Base-by-base conservation (phyloP, 2,888 invertebrate species). In the Furcula furcula region DNA sequence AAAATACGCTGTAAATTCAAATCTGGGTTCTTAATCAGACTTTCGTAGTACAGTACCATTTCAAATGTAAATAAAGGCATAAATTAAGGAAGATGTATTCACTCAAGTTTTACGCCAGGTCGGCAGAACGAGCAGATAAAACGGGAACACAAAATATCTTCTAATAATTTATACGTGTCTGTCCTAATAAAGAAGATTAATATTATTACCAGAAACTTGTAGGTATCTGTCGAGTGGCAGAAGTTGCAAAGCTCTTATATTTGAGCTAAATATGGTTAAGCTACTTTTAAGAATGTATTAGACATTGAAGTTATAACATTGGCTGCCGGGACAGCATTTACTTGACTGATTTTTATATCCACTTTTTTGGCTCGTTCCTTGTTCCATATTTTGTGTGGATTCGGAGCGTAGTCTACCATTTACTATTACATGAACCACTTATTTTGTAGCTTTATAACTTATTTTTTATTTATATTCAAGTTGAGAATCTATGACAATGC, bases 301-400 rank as follows among this genome's bases (percentile, higher is more conserved):
- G 66, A 66, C 51, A 59, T 44, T 41, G 62, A 77, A 77, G 72
- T 79, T 78, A 71, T 76, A 70, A 73, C 64, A 74, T 72, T 57
- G 61, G 65, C 67, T 60, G 61, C 61, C 49, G 55, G 58, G 54
- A 51, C 52, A 60, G 62, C 63, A 59, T 65, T 80, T 81, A 79
- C 81, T 81, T 80, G 79, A 79, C 78, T 81, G 79, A 82, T 82
- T 82, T 82, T 82, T 80, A 82, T 81, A 74, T 64, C 65, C 67
- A 67, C 75, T 71, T 73, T 80, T 81, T 79, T 74, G 79, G 76
- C 76, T 74, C 73, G 68, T 66, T 69, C 60, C 67, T 65, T 72
- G 76, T 70, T 77, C 76, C 76, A 74, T 69, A 77, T 78, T 73
- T 70, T 65, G 68, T 69, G 75, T 78, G 79, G 78, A 82, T 81